These are phyloP conservation scores for Pseudopleuronectes americanus DNA, from an alignment of 2,797 vertebrate species.

Conservation along the genomic window DNA sequence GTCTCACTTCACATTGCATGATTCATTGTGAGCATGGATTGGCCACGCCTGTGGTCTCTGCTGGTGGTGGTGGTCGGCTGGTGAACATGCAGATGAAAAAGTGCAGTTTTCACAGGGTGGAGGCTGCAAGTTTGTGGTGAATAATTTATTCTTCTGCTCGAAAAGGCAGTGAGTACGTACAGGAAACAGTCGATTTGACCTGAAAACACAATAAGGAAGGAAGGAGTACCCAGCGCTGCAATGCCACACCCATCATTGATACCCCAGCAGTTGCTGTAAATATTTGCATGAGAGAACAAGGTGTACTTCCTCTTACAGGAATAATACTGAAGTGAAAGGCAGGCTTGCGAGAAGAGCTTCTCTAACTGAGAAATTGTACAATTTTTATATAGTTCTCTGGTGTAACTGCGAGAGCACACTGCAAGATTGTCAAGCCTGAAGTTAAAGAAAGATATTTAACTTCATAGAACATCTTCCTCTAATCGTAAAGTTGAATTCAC, in stretches of 20 bases:
- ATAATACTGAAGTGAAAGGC: constrained; percentile 39
- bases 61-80: constrained; percentile 17
- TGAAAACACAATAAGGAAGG: constrained; percentile 64
- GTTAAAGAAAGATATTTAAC: too few species aligned
- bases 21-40: constrained; percentile 66
- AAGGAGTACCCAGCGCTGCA: constrained; percentile 61
- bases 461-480: too few species aligned
- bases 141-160: constrained; percentile 26
- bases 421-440: background rate
- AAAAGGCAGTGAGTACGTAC: background rate
- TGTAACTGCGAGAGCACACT: background rate
- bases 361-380: constrained; percentile 1
- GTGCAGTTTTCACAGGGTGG: background rate
- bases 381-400: constrained; percentile 4
- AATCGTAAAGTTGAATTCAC: too few species aligned
- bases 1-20: constrained; percentile 56
- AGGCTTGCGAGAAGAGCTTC: constrained; percentile 36
- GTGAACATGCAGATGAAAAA: constrained; percentile 20
- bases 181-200: constrained; percentile 47
- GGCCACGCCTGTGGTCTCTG: constrained; percentile 54
- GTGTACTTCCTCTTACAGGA: constrained; percentile 78
- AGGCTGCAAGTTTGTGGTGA: constrained; percentile 13
- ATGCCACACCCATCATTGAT: constrained; percentile 64
- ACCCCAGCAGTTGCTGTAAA: constrained; percentile 80
- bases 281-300: constrained; percentile 82